phyloP scores from a whole-genome alignment of 2,113 vertebrate species.

The Pseudopipra pipra region DNA sequence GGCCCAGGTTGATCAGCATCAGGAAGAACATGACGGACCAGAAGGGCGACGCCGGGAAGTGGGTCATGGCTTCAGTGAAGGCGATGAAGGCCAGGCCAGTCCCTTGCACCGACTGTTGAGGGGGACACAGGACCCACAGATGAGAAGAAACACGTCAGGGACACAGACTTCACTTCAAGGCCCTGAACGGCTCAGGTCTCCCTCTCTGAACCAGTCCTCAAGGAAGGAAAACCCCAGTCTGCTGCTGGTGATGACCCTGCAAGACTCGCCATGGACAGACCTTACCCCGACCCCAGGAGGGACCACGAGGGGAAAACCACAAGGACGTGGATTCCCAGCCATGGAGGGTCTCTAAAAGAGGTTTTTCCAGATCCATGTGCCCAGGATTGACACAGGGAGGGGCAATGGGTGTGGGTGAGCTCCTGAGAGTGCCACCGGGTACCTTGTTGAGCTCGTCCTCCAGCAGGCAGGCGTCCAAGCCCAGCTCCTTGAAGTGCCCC shows the following conservation, averaged over 20 bases:
- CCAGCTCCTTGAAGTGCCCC: slow-evolving; percentile 85
- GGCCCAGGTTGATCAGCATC: slow-evolving; percentile 97
- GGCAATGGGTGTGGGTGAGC: background rate
- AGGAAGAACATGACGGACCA: slow-evolving; percentile 99
- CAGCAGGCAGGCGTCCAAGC: slow-evolving; percentile 87
- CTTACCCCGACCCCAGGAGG: background rate
- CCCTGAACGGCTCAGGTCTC: background rate
- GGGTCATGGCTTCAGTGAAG: slow-evolving; percentile 99
- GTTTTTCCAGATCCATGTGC: background rate
- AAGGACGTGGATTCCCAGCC: background rate
- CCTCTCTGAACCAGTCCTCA: background rate
- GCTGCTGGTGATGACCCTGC: background rate
- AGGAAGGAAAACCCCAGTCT: background rate
- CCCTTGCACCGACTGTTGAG: slow-evolving; percentile 90
- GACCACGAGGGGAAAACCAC: background rate
- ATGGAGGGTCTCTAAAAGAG: background rate
- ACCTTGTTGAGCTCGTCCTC: slow-evolving; percentile 98
- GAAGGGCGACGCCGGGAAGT: slow-evolving; percentile 94
- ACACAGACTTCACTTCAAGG: background rate
- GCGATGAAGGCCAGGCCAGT: slow-evolving; percentile 98
- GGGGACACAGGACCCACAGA: background rate
- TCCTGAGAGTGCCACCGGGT: background rate
- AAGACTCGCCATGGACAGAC: background rate
- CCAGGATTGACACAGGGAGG: background rate
- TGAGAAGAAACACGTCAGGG: background rate